phyloP scores from a whole-genome alignment of 2,797 vertebrate genomes.

The Helicolenus hilgendorfi region DNA sequence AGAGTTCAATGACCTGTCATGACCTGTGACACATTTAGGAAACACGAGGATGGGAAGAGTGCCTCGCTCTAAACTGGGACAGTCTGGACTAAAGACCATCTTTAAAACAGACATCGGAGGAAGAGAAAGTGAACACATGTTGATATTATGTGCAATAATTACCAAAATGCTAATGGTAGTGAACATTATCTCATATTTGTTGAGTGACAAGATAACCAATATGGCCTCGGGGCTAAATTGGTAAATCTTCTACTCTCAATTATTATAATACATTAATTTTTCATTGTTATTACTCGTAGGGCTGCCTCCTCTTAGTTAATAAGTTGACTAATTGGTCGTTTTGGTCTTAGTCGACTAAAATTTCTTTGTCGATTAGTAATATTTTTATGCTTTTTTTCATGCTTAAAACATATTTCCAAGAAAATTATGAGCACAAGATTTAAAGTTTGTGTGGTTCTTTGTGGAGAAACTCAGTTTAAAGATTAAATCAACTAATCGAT shows the following conservation, averaged over 20 bases:
- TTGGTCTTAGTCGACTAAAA: no score
- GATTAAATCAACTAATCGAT: no score
- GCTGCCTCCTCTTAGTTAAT: no score
- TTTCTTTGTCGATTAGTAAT: no score
- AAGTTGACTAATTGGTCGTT: no score
- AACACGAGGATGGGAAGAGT: slow-evolving; percentile 44
- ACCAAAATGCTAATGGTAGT: not conserved
- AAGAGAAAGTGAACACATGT: not conserved
- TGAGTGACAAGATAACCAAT: not conserved
- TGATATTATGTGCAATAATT: not conserved
- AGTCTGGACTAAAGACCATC: slow-evolving; percentile 37
- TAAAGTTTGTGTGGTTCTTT: no score
- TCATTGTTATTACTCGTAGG: not conserved
- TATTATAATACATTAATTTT: not conserved
- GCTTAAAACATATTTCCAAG: no score
- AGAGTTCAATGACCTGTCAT: slow-evolving; percentile 74
- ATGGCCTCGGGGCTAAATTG: not conserved
- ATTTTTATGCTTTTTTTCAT: no score
- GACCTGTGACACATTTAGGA: slow-evolving; percentile 82
- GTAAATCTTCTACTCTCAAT: not conserved
- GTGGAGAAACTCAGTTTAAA: no score
- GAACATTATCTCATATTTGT: not conserved
- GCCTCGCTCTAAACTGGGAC: slow-evolving; percentile 25
- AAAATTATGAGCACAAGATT: no score
- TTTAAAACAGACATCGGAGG: slow-evolving; percentile 43